Percentiles rank a stretch among this genome's conserved stretches.
Conservation (phyloP, 1,140 invertebrate genomes). For the Ctenoplectra terminalis region DNA sequence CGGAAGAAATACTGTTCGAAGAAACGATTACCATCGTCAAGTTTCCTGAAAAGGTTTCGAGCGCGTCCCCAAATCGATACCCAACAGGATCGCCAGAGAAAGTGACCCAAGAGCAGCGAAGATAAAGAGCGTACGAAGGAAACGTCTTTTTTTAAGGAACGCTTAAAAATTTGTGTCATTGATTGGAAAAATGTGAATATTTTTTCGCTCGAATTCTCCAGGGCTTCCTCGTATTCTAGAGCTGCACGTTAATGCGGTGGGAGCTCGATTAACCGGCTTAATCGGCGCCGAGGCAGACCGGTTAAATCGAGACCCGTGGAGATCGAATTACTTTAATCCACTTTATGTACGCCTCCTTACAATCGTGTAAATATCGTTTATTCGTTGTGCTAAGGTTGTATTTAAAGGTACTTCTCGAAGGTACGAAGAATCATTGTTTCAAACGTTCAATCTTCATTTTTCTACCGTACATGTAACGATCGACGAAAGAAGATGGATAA, state of each 20-base stretch:
- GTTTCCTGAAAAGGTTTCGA: slow-evolving; percentile 23
- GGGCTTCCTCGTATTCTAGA: background rate
- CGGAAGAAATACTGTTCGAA: background rate
- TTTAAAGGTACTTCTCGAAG: no score
- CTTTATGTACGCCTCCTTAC: background rate
- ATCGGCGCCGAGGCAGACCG: slow-evolving; percentile 35
- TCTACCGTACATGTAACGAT: background rate
- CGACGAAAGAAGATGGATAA: background rate
- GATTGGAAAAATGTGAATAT: no score
- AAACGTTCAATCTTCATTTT: background rate
- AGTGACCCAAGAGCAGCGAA: background rate
- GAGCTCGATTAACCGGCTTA: slow-evolving; percentile 36
- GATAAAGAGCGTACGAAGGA: no score
- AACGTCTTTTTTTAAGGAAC: background rate
- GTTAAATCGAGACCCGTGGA: slow-evolving; percentile 22
- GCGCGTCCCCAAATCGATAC: background rate
- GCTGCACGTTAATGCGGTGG: background rate
- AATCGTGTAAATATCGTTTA: background rate
- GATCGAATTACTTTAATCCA: slow-evolving; percentile 37
- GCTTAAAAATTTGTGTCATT: no score
- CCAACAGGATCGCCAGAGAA: background rate
- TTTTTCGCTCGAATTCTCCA: background rate
- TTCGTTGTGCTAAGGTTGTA: background rate
- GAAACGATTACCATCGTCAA: background rate
- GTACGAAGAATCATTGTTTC: background rate